A percentile compares a stretch with the other conserved stretches of the same genome.
These are phyloP conservation scores for Trachymyrmex cornetzi DNA, from an alignment of 1,140 invertebrate species.

Conservation along the genomic window DNA sequence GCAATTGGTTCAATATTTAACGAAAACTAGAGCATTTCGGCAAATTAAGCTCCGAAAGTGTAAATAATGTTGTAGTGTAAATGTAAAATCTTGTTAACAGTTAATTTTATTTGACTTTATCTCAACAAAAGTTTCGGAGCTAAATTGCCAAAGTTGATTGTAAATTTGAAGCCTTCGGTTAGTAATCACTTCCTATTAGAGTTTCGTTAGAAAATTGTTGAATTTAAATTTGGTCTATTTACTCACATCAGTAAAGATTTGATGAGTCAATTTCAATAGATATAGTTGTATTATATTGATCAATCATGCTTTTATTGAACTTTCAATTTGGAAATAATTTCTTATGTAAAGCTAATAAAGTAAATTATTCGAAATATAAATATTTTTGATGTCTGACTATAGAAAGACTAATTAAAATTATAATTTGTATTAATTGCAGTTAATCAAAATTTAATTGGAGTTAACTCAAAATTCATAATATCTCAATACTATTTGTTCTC, in stretches of 20 bases:
- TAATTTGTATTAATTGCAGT: neutral
- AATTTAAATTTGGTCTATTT: neutral
- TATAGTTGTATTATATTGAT: neutral
- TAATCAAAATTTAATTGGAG: slow-evolving; percentile 6
- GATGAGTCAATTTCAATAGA: neutral
- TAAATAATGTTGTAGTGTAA: neutral
- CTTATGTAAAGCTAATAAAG: neutral
- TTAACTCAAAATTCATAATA: neutral
- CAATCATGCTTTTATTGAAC: neutral
- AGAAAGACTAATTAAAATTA: neutral
- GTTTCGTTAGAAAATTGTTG: neutral
- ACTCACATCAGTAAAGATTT: neutral
- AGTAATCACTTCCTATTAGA: neutral
- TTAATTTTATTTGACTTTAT: slow-evolving; percentile 14
- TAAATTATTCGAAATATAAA: neutral
- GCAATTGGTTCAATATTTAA: slow-evolving; percentile 11
- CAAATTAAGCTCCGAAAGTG: neutral
- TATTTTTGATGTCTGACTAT: neutral
- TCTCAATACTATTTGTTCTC: neutral
- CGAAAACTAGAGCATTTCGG: neutral
- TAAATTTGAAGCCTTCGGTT: neutral
- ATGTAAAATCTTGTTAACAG: neutral
- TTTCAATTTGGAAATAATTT: neutral
- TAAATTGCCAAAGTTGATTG: neutral
- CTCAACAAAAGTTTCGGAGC: neutral